Conservation (phyloP, 2,113 vertebrate species). For the Eptesicus fuscus region DNA sequence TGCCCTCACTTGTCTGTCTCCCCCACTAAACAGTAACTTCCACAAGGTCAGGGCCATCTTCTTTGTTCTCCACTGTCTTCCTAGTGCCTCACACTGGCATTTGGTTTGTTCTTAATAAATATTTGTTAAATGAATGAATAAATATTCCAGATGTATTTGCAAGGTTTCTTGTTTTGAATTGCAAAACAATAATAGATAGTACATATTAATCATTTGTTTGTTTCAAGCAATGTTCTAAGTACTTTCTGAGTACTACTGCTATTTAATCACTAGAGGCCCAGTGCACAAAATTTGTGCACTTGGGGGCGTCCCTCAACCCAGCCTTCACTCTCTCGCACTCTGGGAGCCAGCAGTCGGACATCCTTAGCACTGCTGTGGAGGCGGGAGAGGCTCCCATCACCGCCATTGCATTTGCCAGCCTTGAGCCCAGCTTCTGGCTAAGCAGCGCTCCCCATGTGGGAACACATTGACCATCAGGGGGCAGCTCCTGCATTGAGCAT, state of each 20-base stretch:
- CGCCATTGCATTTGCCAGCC: accelerated
- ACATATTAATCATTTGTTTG: not conserved
- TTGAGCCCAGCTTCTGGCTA: no score
- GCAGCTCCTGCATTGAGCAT: no score
- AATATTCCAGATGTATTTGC: not conserved
- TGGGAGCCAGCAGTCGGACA: no score
- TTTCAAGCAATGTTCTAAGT: not conserved
- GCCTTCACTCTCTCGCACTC: no score
- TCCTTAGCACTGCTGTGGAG: no score
- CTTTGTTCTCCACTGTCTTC: not conserved
- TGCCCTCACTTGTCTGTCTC: not conserved
- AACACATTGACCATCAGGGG: no score
- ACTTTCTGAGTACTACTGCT: not conserved
- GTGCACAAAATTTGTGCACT: no score
- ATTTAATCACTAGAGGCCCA: no score
- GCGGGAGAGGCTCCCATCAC: no score
- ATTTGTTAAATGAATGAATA: not conserved
- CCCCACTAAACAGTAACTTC: not conserved
- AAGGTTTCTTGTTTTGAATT: not conserved
- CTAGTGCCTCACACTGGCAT: not conserved
- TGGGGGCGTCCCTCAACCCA: no score
- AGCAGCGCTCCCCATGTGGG: no score
- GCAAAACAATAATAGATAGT: not conserved
- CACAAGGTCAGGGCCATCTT: not conserved
- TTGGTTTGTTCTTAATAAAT: not conserved